These are phyloP conservation scores for Polietes domitor DNA, from an alignment of 2,888 invertebrate genomes.

Conservation along the genomic window DNA sequence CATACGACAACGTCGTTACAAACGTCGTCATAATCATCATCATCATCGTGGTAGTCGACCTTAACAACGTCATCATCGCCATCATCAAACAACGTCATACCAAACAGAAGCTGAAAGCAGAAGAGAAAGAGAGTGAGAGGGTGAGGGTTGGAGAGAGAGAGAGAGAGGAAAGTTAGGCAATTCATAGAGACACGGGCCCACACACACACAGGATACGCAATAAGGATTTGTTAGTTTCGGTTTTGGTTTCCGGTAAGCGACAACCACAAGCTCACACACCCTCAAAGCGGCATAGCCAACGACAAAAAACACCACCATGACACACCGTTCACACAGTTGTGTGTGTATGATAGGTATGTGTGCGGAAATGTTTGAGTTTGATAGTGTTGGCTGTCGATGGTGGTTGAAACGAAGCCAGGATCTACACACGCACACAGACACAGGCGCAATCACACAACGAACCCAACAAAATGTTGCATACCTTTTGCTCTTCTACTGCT, in stretches of 20 bases:
- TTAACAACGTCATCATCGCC: slow-evolving; percentile 1
- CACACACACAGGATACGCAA: slow-evolving; percentile 54
- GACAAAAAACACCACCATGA: background rate
- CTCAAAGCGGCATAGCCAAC: background rate
- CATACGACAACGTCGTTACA: background rate
- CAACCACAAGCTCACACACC: background rate
- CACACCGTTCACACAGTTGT: background rate
- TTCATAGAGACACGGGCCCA: slow-evolving; percentile 3
- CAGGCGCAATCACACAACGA: background rate
- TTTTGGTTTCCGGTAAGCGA: slow-evolving; percentile 35
- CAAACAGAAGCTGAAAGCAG: background rate
- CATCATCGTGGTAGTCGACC: too few species aligned
- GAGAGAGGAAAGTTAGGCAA: background rate
- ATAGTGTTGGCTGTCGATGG: slow-evolving; percentile 8
- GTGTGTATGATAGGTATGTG: background rate
- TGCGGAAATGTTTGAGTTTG: slow-evolving; percentile 52
- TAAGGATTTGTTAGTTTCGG: slow-evolving; percentile 41
- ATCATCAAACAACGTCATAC: slow-evolving; percentile 30
- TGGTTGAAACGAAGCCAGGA: slow-evolving; percentile 42
- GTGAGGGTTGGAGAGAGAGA: too few species aligned
- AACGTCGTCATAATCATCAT: background rate
- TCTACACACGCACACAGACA: background rate
- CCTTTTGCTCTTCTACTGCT: background rate
- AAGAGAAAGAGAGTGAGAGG: too few species aligned
- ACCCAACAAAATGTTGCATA: slow-evolving; percentile 26